Percentiles rank a stretch among this genome's conserved stretches.
phyloP scores from a whole-genome alignment of 2,797 vertebrate genomes.

The Trachops cirrhosus region DNA sequence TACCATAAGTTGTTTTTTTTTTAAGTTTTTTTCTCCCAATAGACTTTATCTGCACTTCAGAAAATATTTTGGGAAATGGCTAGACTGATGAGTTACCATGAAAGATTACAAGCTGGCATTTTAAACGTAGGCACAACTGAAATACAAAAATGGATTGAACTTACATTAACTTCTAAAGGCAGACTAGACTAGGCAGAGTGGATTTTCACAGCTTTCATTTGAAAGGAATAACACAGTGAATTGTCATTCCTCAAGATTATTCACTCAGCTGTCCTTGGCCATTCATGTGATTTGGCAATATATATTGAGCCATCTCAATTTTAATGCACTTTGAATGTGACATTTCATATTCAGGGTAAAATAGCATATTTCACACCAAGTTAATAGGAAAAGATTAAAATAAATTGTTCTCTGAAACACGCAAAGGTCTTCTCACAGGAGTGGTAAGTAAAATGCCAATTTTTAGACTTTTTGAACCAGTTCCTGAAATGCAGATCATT shows the following conservation, averaged over 20 bases:
- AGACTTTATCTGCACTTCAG: slow-evolving; percentile 12
- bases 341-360: slow-evolving; percentile 55
- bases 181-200: slow-evolving; percentile 33
- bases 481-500: slow-evolving; percentile 41
- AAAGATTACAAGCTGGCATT: slow-evolving; percentile 47
- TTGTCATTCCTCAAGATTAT: slow-evolving; percentile 54
- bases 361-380: slow-evolving; percentile 34
- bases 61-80: slow-evolving; percentile 50
- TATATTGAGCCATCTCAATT: slow-evolving; percentile 51
- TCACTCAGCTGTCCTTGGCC: not conserved
- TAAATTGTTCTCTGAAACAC: not conserved
- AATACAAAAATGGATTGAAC: slow-evolving; percentile 56
- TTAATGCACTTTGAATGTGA: slow-evolving; percentile 47
- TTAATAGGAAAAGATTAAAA: slow-evolving; percentile 52
- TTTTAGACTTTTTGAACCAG: not conserved
- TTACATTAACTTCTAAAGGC: slow-evolving; percentile 60
- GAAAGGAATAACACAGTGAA: slow-evolving; percentile 56
- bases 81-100: slow-evolving; percentile 40
- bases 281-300: slow-evolving; percentile 47
- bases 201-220: slow-evolving; percentile 20
- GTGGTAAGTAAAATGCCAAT: not conserved
- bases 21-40: slow-evolving; percentile 17
- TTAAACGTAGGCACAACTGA: slow-evolving; percentile 63
- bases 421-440: slow-evolving; percentile 15
- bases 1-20: not conserved